Conservation (phyloP, 2,113 vertebrate species). For the Chamaea fasciata region DNA sequence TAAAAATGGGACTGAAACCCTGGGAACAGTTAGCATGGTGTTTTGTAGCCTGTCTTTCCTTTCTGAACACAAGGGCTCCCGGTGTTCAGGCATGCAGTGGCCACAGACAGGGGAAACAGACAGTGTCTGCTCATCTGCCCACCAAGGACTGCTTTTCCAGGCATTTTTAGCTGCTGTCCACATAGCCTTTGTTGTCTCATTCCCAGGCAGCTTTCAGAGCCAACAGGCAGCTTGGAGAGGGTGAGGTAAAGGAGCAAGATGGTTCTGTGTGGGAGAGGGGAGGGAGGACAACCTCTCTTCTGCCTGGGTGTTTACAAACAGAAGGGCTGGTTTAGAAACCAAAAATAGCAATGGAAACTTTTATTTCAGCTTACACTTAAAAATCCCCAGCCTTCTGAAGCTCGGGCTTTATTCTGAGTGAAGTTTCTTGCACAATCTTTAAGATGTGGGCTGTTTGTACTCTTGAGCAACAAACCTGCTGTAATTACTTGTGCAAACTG, state of each 20-base stretch:
- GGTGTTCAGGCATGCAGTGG: background rate
- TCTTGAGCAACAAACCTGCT: background rate
- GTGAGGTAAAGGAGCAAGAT: background rate
- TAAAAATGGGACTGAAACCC: background rate
- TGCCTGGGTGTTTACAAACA: slow-evolving; percentile 18
- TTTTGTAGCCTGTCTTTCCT: background rate
- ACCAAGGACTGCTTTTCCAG: background rate
- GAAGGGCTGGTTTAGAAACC: background rate
- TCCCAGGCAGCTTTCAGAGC: background rate
- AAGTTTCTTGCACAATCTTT: slow-evolving; percentile 3
- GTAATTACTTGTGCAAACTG: background rate
- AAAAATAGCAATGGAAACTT: slow-evolving; percentile 54
- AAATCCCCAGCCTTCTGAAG: background rate
- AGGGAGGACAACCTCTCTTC: background rate
- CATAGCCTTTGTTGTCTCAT: background rate
- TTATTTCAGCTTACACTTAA: slow-evolving; percentile 31
- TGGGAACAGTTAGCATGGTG: background rate
- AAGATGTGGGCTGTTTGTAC: background rate
- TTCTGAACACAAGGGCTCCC: background rate
- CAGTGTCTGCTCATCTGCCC: background rate
- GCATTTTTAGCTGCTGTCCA: background rate
- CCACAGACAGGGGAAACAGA: background rate
- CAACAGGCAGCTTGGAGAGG: background rate
- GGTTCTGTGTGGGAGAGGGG: background rate
- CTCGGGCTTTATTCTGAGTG: slow-evolving; percentile 1